Base-by-base conservation (phyloP, 37 sponge, comb jelly and placozoan species). In the Chondrilla cf. caribensis region DNA sequence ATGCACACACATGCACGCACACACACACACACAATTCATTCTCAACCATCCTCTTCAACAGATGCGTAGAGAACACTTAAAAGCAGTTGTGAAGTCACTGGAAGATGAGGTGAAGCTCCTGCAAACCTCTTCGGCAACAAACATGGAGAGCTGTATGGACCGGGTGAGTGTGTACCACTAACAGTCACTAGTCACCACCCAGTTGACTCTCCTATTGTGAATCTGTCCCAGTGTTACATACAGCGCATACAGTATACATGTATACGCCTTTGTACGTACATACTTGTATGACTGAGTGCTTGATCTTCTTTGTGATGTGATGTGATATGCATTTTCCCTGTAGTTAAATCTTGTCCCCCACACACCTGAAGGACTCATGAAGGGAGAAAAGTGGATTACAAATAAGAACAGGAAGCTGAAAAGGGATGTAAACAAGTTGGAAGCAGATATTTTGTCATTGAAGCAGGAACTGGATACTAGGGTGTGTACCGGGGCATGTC, bases 381-480 rank as follows among this genome's bases (percentile, higher is more conserved):
- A 72, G 17, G 89, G 95, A 22, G 95, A 88, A 37, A 90, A 86
- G 75, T 51, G 76, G 54, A 94, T 94, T 33, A 87, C 86, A 18
- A 38, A 79, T 26, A 86, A 64, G 35, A 90, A 94, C 84, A 94
- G 83, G 51, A 78, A 86, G 68, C 82, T 94, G 38, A 86, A 86
- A 38, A 83, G 65, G 33, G 87, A 94, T 28, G 64, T 90, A 54
- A 37, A 71, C 14, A 62, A 66, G 21, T 60, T 90, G 47, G 95
- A 94, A 67, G 71, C 54, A 38, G 84, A 88, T 18, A 70, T 90
- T 9, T 31, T 58, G 15, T 37, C 35, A 22, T 67, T 94, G 17
- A 54, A 83, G 51, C 60, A 82, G 0, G 86, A 94, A 38, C 73
- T 90, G 44, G 51, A 86, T 0, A 18, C 29, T 19, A 15, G 64